A percentile compares a stretch with the other conserved stretches of the same genome.
phyloP scores from a whole-genome alignment of 2,888 invertebrate genomes.

The Amiota communis region DNA sequence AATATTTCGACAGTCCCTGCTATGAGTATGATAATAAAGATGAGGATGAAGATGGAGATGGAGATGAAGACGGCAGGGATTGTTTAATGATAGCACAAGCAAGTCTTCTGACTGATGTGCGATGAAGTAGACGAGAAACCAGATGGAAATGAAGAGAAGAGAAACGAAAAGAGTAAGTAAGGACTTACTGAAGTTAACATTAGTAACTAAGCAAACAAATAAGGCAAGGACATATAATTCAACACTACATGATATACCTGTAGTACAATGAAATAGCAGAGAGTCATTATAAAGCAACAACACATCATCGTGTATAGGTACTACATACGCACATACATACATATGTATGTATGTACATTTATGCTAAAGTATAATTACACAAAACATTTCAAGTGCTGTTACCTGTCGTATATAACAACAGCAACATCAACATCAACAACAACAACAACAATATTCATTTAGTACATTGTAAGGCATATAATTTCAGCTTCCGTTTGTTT shows the following conservation, averaged over 20 bases:
- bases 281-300: not conserved
- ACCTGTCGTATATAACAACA: slow-evolving; percentile 14
- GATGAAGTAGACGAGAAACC: not conserved
- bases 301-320: too few relatives aligned
- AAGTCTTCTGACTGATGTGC: not conserved
- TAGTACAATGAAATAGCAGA: slow-evolving; percentile 27
- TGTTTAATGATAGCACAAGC: slow-evolving; percentile 13
- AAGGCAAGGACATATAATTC: not conserved
- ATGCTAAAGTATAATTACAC: slow-evolving; percentile 23
- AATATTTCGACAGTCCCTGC: not conserved
- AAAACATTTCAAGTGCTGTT: slow-evolving; percentile 18
- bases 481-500: slow-evolving; percentile 63
- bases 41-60: slow-evolving; percentile 30
- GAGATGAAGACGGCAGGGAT: slow-evolving; percentile 29
- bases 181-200: slow-evolving; percentile 67
- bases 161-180: not conserved
- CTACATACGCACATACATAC: slow-evolving; percentile 15
- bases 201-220: slow-evolving; percentile 50
- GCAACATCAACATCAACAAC: slow-evolving; percentile 20
- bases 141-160: too few relatives aligned
- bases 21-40: slow-evolving; percentile 20
- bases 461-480: slow-evolving; percentile 53
- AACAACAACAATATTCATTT: slow-evolving; percentile 28
- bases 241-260: too few relatives aligned
- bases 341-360: too few relatives aligned